Conservation (phyloP, 2,888 invertebrate genomes). For the Andrena marginata region DNA sequence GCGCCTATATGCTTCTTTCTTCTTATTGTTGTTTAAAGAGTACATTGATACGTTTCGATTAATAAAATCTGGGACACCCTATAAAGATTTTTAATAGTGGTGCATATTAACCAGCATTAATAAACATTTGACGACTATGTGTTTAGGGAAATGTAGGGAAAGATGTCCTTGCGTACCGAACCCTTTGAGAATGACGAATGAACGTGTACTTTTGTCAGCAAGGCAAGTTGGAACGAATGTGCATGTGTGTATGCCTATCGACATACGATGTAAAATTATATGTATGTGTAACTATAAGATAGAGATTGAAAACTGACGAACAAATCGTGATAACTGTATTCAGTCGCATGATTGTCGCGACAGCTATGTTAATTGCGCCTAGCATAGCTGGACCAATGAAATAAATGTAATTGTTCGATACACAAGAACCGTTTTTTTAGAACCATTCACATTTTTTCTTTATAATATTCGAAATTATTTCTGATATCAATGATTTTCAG, state of each 20-base stretch:
- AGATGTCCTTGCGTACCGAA: constrained; percentile 15
- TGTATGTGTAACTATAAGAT: constrained; percentile 34
- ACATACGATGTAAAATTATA: constrained; percentile 19
- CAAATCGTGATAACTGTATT: constrained; percentile 48
- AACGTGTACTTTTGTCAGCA: neutral
- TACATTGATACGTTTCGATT: neutral
- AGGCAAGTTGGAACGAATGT: constrained; percentile 1
- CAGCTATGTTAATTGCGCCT: constrained; percentile 23
- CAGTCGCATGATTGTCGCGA: constrained; percentile 29
- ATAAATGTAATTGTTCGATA: constrained; percentile 62
- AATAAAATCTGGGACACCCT: neutral
- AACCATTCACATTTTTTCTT: neutral
- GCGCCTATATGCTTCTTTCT: too few relatives aligned
- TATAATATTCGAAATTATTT: neutral
- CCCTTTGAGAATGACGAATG: constrained; percentile 19
- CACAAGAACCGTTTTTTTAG: neutral
- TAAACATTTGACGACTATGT: constrained; percentile 9
- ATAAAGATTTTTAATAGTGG: neutral
- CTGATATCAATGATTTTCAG: too few relatives aligned
- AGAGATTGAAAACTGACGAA: constrained; percentile 46
- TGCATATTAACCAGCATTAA: too few relatives aligned
- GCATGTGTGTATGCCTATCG: constrained; percentile 27
- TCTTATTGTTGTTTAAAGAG: neutral
- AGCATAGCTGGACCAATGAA: constrained; percentile 59
- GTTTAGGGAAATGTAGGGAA: constrained; percentile 1